A percentile compares a stretch with the other conserved stretches of the same genome.
These are phyloP conservation scores for Caenorhabditis sp. DNA, from an alignment of 2,888 invertebrate species.

Conservation along the genomic window DNA sequence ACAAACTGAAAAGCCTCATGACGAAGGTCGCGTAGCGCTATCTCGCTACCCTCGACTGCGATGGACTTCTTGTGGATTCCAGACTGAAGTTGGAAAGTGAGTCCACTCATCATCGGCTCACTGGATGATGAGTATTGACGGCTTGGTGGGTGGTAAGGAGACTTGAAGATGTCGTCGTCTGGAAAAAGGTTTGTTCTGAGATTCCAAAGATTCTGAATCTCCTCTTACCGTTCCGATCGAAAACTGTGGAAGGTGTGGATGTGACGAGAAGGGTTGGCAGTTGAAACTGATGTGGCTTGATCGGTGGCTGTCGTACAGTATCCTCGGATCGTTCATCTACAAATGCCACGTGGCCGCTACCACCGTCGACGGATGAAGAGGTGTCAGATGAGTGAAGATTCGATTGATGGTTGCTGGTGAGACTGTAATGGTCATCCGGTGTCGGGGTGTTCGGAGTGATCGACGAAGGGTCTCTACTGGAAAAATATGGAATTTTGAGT, in stretches of 20 bases:
- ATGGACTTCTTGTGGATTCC: slow-evolving; percentile 74
- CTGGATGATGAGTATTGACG: slow-evolving; percentile 36
- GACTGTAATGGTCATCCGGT: slow-evolving; percentile 21
- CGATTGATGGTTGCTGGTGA: background rate
- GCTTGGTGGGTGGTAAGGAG: slow-evolving; percentile 32
- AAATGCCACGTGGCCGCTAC: slow-evolving; percentile 15
- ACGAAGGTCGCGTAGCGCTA: slow-evolving; percentile 81
- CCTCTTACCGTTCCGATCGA: slow-evolving; percentile 47
- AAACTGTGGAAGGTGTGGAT: slow-evolving; percentile 52
- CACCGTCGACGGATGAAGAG: slow-evolving; percentile 5
- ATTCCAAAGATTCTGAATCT: too few relatives aligned
- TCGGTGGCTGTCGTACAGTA: background rate
- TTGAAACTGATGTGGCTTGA: slow-evolving; percentile 26
- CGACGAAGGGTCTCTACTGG: slow-evolving; percentile 3
- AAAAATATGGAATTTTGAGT: background rate
- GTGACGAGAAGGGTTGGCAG: slow-evolving; percentile 61
- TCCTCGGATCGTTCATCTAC: slow-evolving; percentile 32
- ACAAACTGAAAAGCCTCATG: slow-evolving; percentile 80
- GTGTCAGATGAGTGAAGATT: background rate
- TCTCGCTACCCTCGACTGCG: slow-evolving; percentile 75
- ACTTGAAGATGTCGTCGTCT: slow-evolving; percentile 34
- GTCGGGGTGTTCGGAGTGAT: slow-evolving; percentile 7
- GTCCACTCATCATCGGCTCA: slow-evolving; percentile 71
- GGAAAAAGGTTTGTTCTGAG: background rate
- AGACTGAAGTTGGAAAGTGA: slow-evolving; percentile 78